Base-by-base conservation (phyloP, 1,140 invertebrate genomes). In the Dendroctonus ponderosae region DNA sequence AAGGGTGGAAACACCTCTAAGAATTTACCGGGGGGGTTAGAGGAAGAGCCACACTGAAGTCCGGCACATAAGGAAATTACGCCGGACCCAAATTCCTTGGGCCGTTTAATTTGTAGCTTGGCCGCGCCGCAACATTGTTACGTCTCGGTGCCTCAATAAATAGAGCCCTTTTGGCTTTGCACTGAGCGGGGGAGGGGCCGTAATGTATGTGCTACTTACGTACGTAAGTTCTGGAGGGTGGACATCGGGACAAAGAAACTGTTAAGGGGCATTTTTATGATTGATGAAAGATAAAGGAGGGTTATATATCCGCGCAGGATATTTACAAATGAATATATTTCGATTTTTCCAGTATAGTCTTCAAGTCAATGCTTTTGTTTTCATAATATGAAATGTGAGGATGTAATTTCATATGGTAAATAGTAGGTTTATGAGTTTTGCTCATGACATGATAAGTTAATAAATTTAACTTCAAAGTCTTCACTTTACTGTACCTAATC, bases 21-120 rank as follows among this genome's bases (percentile, higher is more conserved):
- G 74, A 76, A 75, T 76, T 71, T 63, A 57, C 61, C 61, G 66
- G 61, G 70, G 42, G 54, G 51, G 9, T 59, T 53, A 62, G 57
- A 48, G 43, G 42, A 62, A 26, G 9, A 52, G 63, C 66, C 43
- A 53, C 68, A 69, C 64, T 68, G 64, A 75, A 70, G 73, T 76
- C 72, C 72, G 68, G 70, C 71, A 73, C 70, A 74, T 71, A 71
- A 74, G 73, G 73, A 75, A 75, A 77, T 77, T 73, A 74, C 71
- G 60, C 73, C 66, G 65, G 62, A 65, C 72, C 51, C 60, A 62
- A 74, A 77, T 77, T 77, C 76, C 75, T 75, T 61, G 48, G 66
- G 67, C 68, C 75, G 72, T 75, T 76, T 76, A 77, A 76, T 77
- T 77, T 77, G 72, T 66, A 67, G 68, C 56, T 66, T 57, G 49